phyloP scores from a whole-genome alignment of 2,888 invertebrate species.

The Aphidoletes aphidimyza region DNA sequence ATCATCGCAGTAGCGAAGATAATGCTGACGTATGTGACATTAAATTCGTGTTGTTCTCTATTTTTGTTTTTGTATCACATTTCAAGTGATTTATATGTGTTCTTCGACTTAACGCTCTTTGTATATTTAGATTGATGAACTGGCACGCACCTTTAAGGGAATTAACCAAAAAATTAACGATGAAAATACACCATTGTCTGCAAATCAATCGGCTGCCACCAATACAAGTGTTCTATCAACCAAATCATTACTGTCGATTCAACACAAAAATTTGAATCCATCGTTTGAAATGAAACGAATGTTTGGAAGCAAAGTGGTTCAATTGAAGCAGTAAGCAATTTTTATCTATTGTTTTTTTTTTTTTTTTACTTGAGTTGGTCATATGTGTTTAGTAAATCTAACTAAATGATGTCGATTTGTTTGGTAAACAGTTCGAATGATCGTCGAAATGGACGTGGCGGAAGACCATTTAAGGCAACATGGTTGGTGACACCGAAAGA shows the following conservation, averaged over 20 bases:
- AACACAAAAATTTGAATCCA: constrained; percentile 79
- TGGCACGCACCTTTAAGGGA: constrained; percentile 74
- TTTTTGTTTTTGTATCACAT: constrained; percentile 43
- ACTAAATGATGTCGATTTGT: too few species aligned
- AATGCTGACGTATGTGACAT: constrained; percentile 70
- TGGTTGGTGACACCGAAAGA: constrained; percentile 78
- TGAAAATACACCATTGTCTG: constrained; percentile 65
- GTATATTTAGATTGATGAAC: constrained; percentile 70
- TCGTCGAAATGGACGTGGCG: constrained; percentile 67
- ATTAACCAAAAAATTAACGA: constrained; percentile 69
- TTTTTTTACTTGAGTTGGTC: neutral
- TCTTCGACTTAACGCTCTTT: neutral
- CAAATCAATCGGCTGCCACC: constrained; percentile 58
- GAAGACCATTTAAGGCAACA: constrained; percentile 71
- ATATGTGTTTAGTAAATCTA: neutral
- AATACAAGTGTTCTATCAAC: constrained; percentile 52
- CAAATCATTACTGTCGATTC: constrained; percentile 72
- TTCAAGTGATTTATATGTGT: neutral
- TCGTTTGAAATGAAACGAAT: constrained; percentile 84
- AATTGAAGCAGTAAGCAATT: constrained; percentile 69
- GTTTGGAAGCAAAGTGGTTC: constrained; percentile 82
- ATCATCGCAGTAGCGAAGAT: constrained; percentile 72
- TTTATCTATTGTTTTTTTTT: neutral
- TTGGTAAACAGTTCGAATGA: constrained; percentile 67
- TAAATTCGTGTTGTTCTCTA: constrained; percentile 55